These are phyloP conservation scores for Timandra comae DNA, from an alignment of 2,888 invertebrate genomes.

Conservation along the genomic window DNA sequence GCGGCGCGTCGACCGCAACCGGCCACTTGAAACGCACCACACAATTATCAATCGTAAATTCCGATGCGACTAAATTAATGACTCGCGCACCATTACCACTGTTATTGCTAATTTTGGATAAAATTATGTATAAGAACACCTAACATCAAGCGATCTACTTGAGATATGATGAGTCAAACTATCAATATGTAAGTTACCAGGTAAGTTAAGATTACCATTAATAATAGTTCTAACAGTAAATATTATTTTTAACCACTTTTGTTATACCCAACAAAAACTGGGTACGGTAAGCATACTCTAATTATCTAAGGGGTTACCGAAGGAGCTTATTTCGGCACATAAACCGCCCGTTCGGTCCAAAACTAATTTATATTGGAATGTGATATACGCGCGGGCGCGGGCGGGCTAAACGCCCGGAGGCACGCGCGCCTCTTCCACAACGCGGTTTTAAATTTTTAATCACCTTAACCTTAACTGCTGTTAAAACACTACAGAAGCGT, in stretches of 20 bases:
- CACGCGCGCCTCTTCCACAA: conserved; percentile 41
- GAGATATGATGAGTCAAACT: no score
- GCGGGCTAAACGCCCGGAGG: conserved; percentile 45
- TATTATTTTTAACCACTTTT: no score
- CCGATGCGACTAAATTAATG: conserved; percentile 53
- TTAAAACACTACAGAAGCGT: conserved; percentile 52
- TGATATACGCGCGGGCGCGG: conserved; percentile 65
- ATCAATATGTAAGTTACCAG: conserved; percentile 1
- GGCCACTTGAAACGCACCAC: conserved; percentile 54
- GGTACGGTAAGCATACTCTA: conserved; percentile 42
- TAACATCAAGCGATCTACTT: no score
- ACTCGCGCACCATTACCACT: conserved; percentile 23
- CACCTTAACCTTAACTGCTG: conserved; percentile 60
- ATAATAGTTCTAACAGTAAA: no score
- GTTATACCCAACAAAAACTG: conserved; percentile 18
- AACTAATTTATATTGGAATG: conserved; percentile 76
- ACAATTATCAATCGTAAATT: conserved; percentile 73
- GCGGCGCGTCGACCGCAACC: conserved; percentile 41
- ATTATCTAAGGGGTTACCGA: conserved; percentile 41
- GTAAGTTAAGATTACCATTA: no score
- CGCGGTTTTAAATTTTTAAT: conserved; percentile 50
- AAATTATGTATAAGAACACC: background rate
- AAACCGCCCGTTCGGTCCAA: conserved; percentile 49
- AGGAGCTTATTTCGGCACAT: conserved; percentile 61
- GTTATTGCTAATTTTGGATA: conserved; percentile 6